Evolutionary conservation across 2,113 vertebrate genomes (phyloP), one percentile per base, ranked within the genome.

Genomic region (Lepus timidus): DNA sequence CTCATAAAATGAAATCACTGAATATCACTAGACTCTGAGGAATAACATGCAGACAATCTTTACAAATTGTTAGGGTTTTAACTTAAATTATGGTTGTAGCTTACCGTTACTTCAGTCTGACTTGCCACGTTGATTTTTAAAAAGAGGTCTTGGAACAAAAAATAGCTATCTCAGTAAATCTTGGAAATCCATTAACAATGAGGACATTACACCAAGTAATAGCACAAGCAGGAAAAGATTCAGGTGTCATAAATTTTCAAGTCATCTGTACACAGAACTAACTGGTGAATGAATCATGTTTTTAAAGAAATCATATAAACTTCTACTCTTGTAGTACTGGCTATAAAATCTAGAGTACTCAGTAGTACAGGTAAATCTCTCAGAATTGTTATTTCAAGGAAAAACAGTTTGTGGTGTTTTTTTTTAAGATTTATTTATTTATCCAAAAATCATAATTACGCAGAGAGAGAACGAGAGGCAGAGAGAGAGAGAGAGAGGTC

Each of bases 131-230:
- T 81, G 80, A 84, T 88, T 93, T 96, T 94, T 80, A 25, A 65
- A 78, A 95, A 95, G 33, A 96, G 62, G 39, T 25, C 70, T 71
- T 87, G 67, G 39, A 96, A 94, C 67, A 64, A 67, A 81, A 75
- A 86, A 92, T 62, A 58, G 19, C 71, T 52, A 49, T 92, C 76
- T 90, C 89, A 71, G 81, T 95, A 97, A 96, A 95, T 94, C 93
- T 95, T 93, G 92, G 90, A 95, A 97, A 94, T 78, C 89, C 84
- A 95, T 97, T 96, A 94, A 70, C 91, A 81, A 52, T 27, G 74
- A 96, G 65, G 7, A 39, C 85, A 39, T 87, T 92, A 88, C 83
- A 93, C 52, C 68, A 64, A 68, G 36, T 80, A 49, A 52, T 91
- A 52, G 90, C 36, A 65, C 20, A 75, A 75, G 58, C 29, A 58